Percentiles rank a stretch among this genome's conserved stretches.
phyloP scores from a whole-genome alignment of 2,797 vertebrate species.

The Pristis pectinata region DNA sequence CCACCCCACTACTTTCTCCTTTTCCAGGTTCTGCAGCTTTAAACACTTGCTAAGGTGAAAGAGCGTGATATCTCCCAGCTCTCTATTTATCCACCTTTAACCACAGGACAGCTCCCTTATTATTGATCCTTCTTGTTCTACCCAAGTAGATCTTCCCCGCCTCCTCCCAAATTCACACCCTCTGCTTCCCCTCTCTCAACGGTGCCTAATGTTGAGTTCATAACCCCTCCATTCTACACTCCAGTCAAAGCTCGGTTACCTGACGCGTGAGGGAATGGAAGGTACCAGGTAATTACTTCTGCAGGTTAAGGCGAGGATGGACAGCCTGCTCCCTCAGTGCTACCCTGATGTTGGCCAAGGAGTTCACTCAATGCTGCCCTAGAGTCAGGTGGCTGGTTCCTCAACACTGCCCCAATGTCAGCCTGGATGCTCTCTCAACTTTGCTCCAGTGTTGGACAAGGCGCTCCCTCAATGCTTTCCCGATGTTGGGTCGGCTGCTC shows the following conservation, averaged over 20 bases:
- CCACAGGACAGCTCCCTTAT: background rate
- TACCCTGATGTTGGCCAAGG: too few species aligned
- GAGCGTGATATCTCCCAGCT: slow-evolving; percentile 41
- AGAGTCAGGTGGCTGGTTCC: too few species aligned
- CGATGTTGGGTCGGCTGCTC: background rate
- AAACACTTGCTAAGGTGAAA: background rate
- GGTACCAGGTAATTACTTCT: too few species aligned
- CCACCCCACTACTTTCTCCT: background rate
- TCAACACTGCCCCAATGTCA: too few species aligned
- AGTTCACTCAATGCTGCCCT: too few species aligned
- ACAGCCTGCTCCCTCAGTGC: too few species aligned
- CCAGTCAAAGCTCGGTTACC: background rate
- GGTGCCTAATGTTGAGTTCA: background rate
- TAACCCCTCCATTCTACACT: background rate
- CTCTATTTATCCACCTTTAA: slow-evolving; percentile 44
- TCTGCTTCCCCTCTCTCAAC: background rate
- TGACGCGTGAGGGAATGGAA: too few species aligned
- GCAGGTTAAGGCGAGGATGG: too few species aligned
- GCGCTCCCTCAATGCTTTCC: too few species aligned
- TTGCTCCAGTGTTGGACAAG: too few species aligned
- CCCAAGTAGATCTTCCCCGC: background rate
- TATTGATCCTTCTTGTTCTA: background rate
- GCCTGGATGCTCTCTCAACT: too few species aligned
- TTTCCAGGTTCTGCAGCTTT: background rate
- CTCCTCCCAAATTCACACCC: background rate